phyloP scores from a whole-genome alignment of 2,888 invertebrate genomes.

The Caenorhabditis drosophilae region DNA sequence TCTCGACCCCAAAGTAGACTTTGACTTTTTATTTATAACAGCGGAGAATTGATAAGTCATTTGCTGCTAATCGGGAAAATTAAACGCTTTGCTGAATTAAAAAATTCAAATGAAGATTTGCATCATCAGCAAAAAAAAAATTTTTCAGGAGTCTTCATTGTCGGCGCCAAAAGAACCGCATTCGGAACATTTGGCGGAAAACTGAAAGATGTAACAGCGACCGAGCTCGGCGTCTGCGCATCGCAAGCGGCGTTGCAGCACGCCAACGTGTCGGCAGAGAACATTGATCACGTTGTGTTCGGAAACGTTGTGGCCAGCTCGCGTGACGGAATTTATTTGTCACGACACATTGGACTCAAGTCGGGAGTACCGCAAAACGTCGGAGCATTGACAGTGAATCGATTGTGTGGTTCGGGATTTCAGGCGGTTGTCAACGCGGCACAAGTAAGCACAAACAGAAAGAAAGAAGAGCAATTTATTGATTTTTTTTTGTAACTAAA shows the following conservation, averaged over 20 bases:
- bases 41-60: too few relatives aligned
- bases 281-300: conserved; percentile 85
- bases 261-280: conserved; percentile 81
- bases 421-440: conserved; percentile 82
- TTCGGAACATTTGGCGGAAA: conserved; percentile 89
- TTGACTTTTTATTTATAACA: too few relatives aligned
- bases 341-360: conserved; percentile 83
- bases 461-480: too few relatives aligned
- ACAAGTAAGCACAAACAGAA: conserved; percentile 16
- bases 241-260: conserved; percentile 74
- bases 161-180: conserved; percentile 93
- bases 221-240: conserved; percentile 77
- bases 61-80: too few relatives aligned
- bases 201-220: conserved; percentile 72
- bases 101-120: too few relatives aligned
- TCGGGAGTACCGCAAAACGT: conserved; percentile 84
- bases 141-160: conserved; percentile 72
- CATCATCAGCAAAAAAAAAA: too few relatives aligned
- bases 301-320: conserved; percentile 76
- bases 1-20: too few relatives aligned
- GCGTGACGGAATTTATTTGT: conserved; percentile 82
- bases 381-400: conserved; percentile 86
- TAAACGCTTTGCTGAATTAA: too few relatives aligned
- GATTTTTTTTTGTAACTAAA: not conserved
- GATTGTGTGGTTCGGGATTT: conserved; percentile 96